Evolutionary conservation across 2,888 invertebrate species (phyloP), one percentile per base, ranked within the genome.

Genomic region (Parelbella ahira): DNA sequence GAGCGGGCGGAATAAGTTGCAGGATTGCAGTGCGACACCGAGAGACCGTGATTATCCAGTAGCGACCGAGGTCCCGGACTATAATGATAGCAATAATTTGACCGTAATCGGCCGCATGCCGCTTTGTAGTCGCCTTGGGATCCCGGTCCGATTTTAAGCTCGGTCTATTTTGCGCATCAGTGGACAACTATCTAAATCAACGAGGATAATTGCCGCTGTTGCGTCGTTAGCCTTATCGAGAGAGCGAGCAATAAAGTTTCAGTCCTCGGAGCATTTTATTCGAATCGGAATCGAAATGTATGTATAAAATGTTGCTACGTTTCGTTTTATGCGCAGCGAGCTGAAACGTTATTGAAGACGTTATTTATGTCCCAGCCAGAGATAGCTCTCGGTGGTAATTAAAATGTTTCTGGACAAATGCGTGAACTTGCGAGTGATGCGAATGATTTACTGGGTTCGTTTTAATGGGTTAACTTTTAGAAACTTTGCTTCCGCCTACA

Each of bases 11-110:
- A 70, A 68, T 64, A 67, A 67, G 65, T 68, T 63, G 63, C 67
- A 66, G 63, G 56, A 63, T 66, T 61, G 68, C 64, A 60, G 53
- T 59, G 64, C 63, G 65, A 64, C 68, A 63, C 54, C 54, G 56
- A 60, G 50, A 54, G 50, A 56, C 57, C 68, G 70, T 78, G 76
- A 83, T 82, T 78, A 70, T 68, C 60, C 55, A 52, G 56, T 66
- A 69, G 63, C 67, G 58, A 60, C 65, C 65, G 45, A 65, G 64
- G 62, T 60, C 60, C 60, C 63, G 63, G 65, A 63, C 73, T 68
- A 68, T 86, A 86, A 86, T 84, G 81, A 78, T 69, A 65, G 80
- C 74, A 74, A 86, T 86, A 86, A 86, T 84, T 86, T 76, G 80
- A 71, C 76, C 76, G 75, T 84, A 86, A 83, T 83, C 77, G 82